Base-by-base conservation (phyloP, 2,888 invertebrate species). In the Acheta domesticus region DNA sequence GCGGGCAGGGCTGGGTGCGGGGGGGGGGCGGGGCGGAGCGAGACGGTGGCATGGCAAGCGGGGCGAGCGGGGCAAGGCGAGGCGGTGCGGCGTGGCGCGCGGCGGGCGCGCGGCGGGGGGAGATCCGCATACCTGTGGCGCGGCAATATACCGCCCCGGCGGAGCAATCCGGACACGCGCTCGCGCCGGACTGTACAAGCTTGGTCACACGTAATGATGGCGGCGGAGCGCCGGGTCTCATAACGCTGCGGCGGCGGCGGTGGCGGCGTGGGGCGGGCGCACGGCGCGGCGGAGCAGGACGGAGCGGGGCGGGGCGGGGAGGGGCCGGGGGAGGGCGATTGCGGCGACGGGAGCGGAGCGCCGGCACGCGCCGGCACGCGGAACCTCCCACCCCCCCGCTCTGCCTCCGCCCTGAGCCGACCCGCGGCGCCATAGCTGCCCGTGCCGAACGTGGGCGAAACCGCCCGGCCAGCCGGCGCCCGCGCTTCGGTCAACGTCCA, bases 91-190 rank as follows among this genome's bases (percentile, higher is more conserved):
- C 12, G 2, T 8, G 14, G 62, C 62, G 62, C 8, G 14, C 12
- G 62, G 4, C 11, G 62, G 62, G n/a, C 36, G 36, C 62, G 12
- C 8, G 77, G 76, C 2, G 48, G n/a, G 48, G 21, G n/a, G n/a
- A 11, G n/a, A 48, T 48, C 48, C 48, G 48, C 36, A 77, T 48
- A 77, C 77, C 62, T 62, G 62, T 62, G 62, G 62, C 62, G 62
- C 62, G 62, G 16, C 62, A 62, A 62, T 62, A 62, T 62, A 62
- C 62, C 62, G 62, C 62, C 16, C 62, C n/a, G 62, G 62, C 62
- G n/a, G 62, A 62, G 62, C 62, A 62, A 62, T 62, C 62, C 16
- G 62, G 62, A 62, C 62, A 62, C 16, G 62, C 62, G 62, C 62
- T 19, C 62, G 62, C 62, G 16, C 62, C 62, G 36, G 16, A 19